Base-by-base conservation (phyloP, 1,140 invertebrate species). In the Diorhabda sublineata region DNA sequence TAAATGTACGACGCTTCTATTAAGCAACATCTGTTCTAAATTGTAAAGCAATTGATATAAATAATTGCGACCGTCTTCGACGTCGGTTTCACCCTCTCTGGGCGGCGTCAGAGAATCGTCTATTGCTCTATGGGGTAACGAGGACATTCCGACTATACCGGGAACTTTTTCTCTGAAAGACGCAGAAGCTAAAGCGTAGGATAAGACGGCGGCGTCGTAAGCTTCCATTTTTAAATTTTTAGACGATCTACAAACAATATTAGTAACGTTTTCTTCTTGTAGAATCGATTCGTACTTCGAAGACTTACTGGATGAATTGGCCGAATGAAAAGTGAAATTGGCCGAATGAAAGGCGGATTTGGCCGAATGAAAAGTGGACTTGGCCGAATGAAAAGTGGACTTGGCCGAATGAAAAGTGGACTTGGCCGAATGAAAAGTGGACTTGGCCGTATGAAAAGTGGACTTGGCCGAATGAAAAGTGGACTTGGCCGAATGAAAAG, bases 171-270 rank as follows among this genome's bases (percentile, higher is more conserved):
- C 76, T 73, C 83, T 85, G 45, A 82, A 75, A 58, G 79, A 77
- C 58, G 84, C 82, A 61, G 80, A 81, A 45, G 77, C 79, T 11
- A 83, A 79, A 67, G 83, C 82, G 61, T 78, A 80, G 42, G 74
- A 84, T 75, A 75, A 72, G 44, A 78, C 78, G 66, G 76, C 81
- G 67, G 72, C 79, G 75, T 79, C 79, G 60, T 85, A 86, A 61
- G 85, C 86, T 71, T 87, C 86, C 82, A 87, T 85, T 82, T 87
- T 87, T 69, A 87, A 74, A 72, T 83, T 82, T 79, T 87, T 87
- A n/a, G 86, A 88, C 64, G 86, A 88, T 72, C 86, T 87, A 77
- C 58, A 84, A 84, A 64, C 63, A 70, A 52, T n/a, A 42, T 8
- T 11, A 26, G 42, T n/a, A 59, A 7, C 44, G 57, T 60, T 41